Percentiles rank a stretch among this genome's conserved stretches.
phyloP scores from a whole-genome alignment of 2,888 invertebrate genomes.

The Clanis bilineata region DNA sequence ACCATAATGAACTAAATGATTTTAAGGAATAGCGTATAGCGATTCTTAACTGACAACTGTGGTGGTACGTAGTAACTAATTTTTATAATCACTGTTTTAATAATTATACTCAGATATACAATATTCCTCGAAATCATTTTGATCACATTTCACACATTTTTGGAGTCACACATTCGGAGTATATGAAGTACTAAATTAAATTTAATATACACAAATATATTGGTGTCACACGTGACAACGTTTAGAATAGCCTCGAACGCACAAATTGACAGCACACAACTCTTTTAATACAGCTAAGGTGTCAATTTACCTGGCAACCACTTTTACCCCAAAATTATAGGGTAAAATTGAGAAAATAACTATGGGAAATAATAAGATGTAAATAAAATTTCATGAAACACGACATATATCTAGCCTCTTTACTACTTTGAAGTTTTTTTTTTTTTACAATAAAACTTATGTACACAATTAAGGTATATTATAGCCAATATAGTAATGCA shows the following conservation, averaged over 20 bases:
- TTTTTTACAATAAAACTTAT: too few species aligned
- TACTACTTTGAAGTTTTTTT: too few species aligned
- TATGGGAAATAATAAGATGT: too few species aligned
- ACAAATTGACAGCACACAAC: constrained; percentile 12
- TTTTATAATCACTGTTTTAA: neutral
- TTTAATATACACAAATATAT: neutral
- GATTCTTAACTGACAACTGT: too few species aligned
- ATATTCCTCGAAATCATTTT: neutral
- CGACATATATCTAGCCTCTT: too few species aligned
- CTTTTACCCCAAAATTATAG: neutral
- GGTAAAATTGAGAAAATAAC: too few species aligned
- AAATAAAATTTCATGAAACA: too few species aligned
- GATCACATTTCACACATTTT: neutral
- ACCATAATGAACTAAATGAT: neutral
- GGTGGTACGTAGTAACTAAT: too few species aligned
- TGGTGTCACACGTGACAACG: constrained; percentile 4
- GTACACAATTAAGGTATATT: too few species aligned
- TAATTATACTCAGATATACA: neutral
- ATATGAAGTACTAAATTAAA: neutral
- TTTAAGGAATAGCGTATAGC: neutral
- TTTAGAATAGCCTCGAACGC: constrained; percentile 9
- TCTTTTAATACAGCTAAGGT: neutral
- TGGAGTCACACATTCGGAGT: neutral
- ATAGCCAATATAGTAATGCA: too few species aligned
- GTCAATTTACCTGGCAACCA: neutral